Base-by-base conservation (phyloP, 1,140 invertebrate species). In the Caenorhabditis tropicalis region DNA sequence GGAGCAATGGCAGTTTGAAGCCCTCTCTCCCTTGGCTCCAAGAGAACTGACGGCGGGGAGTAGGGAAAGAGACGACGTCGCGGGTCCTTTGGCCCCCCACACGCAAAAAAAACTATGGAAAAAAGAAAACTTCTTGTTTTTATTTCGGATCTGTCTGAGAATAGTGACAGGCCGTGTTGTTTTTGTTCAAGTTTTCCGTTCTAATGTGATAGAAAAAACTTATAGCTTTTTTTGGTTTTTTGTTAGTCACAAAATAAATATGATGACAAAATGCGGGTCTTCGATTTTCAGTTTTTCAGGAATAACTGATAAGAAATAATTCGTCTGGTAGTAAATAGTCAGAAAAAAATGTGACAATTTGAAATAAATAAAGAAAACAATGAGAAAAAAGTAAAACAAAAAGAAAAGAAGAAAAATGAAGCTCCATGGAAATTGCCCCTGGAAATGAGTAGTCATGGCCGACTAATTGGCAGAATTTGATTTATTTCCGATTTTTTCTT, bases 1-100 rank as follows among this genome's bases (percentile, higher is more conserved):
- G 36, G n/a, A 65, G 58, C 58, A 60, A 27, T n/a, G 31, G 60
- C 60, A 74, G 36, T 74, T 74, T 74, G 65, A 74, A 74, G 65
- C 65, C 24, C 36, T 46, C 65, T 74, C 65, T 74, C 65, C 36
- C 65, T 21, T 74, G 65, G 65, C 65, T 74, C 36, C 65, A 10
- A 36, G 15, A 74, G 49, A 51, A 51, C 49, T 51, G 49, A 51
- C 49, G 49, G 49, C 16, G 49, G n/a, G 15, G 19, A 51, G 43
- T 36, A 36, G 24, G 16, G 65, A 24, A 33, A 36, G 12, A 33
- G 36, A 24, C 27, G 65, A 43, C 33, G 36, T 5, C 65, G 19
- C 10, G 33, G 65, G 29, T 12, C 65, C 21, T 24, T 43, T 12
- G 27, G 16, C 36, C 7, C 2, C 39, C 39, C 39, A 5, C 39